Percentiles rank a stretch among this genome's conserved stretches.
These are phyloP conservation scores for Melangyna quadrimaculata DNA, from an alignment of 2,888 invertebrate genomes.

Conservation along the genomic window DNA sequence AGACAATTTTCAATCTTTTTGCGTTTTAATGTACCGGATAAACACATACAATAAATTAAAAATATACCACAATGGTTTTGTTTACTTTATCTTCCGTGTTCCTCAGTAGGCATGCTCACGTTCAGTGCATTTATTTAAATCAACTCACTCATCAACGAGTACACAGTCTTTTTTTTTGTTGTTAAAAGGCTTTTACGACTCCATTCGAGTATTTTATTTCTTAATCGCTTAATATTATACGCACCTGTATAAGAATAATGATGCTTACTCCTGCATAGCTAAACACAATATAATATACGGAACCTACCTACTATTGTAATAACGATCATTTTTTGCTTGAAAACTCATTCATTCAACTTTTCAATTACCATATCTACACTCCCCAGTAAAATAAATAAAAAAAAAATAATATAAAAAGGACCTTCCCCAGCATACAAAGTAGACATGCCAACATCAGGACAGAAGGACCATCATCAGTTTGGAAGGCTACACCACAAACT, in stretches of 20 bases:
- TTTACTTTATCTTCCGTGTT: no score
- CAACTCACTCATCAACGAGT: neutral
- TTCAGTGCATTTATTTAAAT: neutral
- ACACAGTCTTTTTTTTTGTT: no score
- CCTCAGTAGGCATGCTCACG: neutral
- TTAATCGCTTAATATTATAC: slow-evolving; percentile 8
- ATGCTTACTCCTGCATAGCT: neutral
- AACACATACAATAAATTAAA: neutral
- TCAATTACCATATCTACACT: slow-evolving; percentile 12
- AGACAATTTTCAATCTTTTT: no score
- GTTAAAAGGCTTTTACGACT: no score
- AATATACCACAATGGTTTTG: neutral
- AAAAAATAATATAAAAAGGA: neutral
- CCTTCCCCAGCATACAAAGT: slow-evolving; percentile 1
- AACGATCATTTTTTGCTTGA: slow-evolving; percentile 8
- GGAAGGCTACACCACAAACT: neutral
- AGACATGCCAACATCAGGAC: neutral
- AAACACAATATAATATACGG: neutral
- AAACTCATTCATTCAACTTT: slow-evolving; percentile 8
- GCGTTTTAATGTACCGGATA: no score
- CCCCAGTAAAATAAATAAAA: no score
- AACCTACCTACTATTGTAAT: neutral
- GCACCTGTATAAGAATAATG: slow-evolving; percentile 6
- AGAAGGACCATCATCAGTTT: neutral
- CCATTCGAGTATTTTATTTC: neutral